Evolutionary conservation across 2,113 vertebrate genomes (phyloP).

Genomic region (Penelope pileata): DNA sequence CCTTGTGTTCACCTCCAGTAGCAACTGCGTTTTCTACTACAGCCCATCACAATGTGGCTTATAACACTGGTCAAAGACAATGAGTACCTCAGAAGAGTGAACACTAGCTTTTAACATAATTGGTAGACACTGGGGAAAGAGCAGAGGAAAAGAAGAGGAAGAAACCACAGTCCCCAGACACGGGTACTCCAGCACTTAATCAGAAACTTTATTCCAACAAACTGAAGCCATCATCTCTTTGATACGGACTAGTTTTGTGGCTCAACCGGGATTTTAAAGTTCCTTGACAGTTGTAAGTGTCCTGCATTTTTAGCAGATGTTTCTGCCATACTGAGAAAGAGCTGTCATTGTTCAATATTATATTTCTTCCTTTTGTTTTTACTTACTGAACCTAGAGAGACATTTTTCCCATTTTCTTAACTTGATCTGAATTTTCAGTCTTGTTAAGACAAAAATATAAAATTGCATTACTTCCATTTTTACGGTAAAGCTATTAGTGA

Average conservation of each 20-base stretch:
- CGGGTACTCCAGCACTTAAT: neutral
- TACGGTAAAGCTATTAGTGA: neutral
- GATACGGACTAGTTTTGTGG: neutral
- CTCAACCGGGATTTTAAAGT: neutral
- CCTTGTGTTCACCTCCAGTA: neutral
- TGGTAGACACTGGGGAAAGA: neutral
- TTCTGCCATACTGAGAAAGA: constrained; percentile 54
- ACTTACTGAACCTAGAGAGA: neutral
- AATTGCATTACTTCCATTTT: neutral
- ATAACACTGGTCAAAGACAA: neutral
- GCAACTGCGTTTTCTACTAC: neutral
- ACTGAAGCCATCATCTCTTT: neutral
- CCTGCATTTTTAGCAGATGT: constrained; percentile 34
- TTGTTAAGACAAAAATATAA: neutral
- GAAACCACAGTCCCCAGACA: neutral
- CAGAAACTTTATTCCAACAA: neutral
- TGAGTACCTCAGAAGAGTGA: neutral
- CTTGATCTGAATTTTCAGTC: neutral
- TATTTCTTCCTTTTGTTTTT: neutral
- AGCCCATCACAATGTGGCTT: neutral
- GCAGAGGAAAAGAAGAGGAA: neutral
- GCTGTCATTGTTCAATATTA: neutral
- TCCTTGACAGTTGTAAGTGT: neutral
- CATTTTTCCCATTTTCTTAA: neutral
- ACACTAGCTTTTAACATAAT: neutral